A percentile compares a stretch with the other conserved stretches of the same genome.
Conservation (phyloP, 2,113 vertebrate species). For the Calonectris borealis region DNA sequence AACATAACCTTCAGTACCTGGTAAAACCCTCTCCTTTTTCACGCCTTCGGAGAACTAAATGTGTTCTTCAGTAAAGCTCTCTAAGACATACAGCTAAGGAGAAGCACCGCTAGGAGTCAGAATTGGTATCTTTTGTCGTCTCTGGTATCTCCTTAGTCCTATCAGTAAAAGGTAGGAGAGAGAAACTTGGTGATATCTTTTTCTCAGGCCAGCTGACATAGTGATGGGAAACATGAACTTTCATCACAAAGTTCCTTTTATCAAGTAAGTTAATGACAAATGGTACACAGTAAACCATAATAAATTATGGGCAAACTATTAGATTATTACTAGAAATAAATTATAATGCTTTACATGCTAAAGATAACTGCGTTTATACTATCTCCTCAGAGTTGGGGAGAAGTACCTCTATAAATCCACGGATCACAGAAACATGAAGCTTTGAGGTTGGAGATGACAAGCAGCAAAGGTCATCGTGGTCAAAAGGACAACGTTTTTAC, state of each 20-base stretch:
- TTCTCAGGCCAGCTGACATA: not conserved
- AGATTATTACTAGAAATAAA: not conserved
- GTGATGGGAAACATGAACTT: not conserved
- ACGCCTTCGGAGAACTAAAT: not conserved
- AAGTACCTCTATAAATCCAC: not conserved
- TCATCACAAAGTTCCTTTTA: not conserved
- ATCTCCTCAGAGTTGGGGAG: not conserved
- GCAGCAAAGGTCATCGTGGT: not conserved
- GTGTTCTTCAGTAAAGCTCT: not conserved
- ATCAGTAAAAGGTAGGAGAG: not conserved
- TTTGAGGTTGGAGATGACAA: not conserved
- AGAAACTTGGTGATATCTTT: not conserved
- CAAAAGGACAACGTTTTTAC: not conserved
- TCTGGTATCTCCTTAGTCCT: too few species aligned
- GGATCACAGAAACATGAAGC: not conserved
- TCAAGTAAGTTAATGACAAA: not conserved
- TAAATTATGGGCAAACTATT: not conserved
- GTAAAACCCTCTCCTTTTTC: not conserved
- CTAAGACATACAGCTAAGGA: not conserved
- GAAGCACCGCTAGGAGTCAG: not conserved
- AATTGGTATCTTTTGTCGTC: not conserved
- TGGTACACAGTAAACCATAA: not conserved
- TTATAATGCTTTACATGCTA: not conserved
- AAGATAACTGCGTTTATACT: not conserved
- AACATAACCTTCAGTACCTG: not conserved